Evolutionary conservation across 2,113 vertebrate genomes (phyloP).

Genomic region (Raja brachyura): DNA sequence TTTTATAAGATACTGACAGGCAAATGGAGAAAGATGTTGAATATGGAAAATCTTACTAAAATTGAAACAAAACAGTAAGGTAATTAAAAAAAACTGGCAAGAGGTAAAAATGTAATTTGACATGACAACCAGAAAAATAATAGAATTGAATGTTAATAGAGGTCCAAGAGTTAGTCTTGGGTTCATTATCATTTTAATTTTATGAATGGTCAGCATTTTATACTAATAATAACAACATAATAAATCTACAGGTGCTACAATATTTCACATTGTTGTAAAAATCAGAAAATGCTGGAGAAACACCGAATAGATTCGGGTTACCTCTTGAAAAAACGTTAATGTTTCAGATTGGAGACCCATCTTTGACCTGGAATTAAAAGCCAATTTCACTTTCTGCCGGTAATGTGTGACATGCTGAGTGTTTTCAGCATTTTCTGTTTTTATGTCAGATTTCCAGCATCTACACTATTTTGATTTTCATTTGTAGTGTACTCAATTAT

Average conservation of each 20-base stretch:
- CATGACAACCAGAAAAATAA: neutral
- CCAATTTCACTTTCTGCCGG: no score
- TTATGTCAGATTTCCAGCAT: no score
- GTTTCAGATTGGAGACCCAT: no score
- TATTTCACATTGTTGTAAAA: neutral
- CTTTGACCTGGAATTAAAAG: no score
- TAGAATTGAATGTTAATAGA: neutral
- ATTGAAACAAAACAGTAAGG: neutral
- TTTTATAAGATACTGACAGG: neutral
- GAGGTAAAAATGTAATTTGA: neutral
- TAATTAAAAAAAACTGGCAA: neutral
- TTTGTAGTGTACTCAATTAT: no score
- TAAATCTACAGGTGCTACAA: neutral
- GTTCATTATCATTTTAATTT: neutral
- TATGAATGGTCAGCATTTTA: neutral
- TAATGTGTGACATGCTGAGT: no score
- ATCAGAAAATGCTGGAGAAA: no score
- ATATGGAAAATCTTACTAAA: neutral
- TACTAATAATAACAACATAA: neutral
- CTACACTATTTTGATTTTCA: no score
- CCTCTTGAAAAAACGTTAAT: no score
- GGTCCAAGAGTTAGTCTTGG: neutral
- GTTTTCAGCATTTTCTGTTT: no score
- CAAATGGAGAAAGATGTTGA: neutral
- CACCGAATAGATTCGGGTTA: no score